Evolutionary conservation across 2,113 vertebrate species (phyloP), one percentile per base, ranked within the genome.

Genomic region (Gnathonemus longibarbis): DNA sequence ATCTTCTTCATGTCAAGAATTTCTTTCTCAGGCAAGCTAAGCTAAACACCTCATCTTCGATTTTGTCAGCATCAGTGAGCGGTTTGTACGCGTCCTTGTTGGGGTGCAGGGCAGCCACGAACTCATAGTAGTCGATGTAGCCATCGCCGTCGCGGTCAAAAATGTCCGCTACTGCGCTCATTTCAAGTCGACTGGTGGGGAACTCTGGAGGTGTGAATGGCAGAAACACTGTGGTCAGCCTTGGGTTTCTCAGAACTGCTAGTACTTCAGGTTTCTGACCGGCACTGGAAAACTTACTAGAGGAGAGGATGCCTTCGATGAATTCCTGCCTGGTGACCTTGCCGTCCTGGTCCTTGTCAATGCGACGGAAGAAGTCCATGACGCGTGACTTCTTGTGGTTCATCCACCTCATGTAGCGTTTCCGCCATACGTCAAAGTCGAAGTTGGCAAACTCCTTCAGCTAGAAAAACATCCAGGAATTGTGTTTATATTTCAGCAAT

Each of bases 371-470:
- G 94, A 99, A 99, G 93, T 99, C 98, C 98, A 99, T 99, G 91
- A 99, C 98, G 0, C 98, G 96, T 13, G 98, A 99, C 93, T 99
- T 99, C 93, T 99, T 99, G 91, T 99, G 98, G 94, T 99, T 99
- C 98, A 99, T 99, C 98, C 98, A 99, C 10, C 98, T 95, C 98
- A 99, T 99, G 93, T 99, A 99, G 91, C 97, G 98, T 94, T 99
- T 99, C 91, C 98, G 95, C 98, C 98, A 99, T 92, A 99, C 95
- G 90, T 99, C 98, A 93, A 99, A 99, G 94, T 99, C 98, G 87
- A 99, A 99, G 95, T 99, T 99, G 92, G 98, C 98, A 92, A 99
- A 99, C 94, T 99, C 98, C 91, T 96, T 98, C 89, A 99, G 93
- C 98, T 99, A 93, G 90, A 35, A 88, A 62, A 6, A 88, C 31